Base-by-base conservation (phyloP, 2,888 invertebrate genomes). In the Ceratothoa steindachneri region DNA sequence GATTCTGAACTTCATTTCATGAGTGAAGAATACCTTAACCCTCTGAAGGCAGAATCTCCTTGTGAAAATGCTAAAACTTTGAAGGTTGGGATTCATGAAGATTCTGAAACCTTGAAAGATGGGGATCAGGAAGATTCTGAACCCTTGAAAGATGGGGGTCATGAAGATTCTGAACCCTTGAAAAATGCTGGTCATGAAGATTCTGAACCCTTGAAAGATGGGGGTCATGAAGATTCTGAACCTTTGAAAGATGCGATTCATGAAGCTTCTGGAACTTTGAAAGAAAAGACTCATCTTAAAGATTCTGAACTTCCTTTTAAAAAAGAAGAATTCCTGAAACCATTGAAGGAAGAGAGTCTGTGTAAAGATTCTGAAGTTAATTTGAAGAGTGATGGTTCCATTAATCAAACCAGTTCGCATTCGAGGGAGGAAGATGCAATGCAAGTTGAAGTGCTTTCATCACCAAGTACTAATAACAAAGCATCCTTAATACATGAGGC, bases 151-250 rank as follows among this genome's bases (percentile, higher is more conserved):
- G 24, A 22, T 5, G 24, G 24, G 24, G 53, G 24, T 4, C 24
- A 4, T 0, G 19, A 19, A 19, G 9, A 4, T 22, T 22, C 53
- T 22, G 53, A 53, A 22, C 64, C 60, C 19, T 3, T 71, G 41
- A 30, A 64, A 19, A 69, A 73, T 22, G 69, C 31, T 19, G 69
- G 73, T 3, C 69, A 68, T 64, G 73, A 68, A 28, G 73, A 73
- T 9, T 68, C 68, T 60, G 73, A 60, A 15, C 60, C 68, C n/a
- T n/a, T n/a, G 12, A 30, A n/a, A 19, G 72, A 68, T n/a, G 72
- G 30, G 22, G 72, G 64, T 12, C 41, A 15, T n/a, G 73, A 69
- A 24, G 69, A 41, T n/a, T n/a, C n/a, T n/a, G n/a, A n/a, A n/a
- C n/a, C n/a, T n/a, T n/a, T n/a, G n/a, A n/a, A n/a, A n/a, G n/a